phyloP scores from a whole-genome alignment of 2,797 vertebrate species.

The Microchirus variegatus region DNA sequence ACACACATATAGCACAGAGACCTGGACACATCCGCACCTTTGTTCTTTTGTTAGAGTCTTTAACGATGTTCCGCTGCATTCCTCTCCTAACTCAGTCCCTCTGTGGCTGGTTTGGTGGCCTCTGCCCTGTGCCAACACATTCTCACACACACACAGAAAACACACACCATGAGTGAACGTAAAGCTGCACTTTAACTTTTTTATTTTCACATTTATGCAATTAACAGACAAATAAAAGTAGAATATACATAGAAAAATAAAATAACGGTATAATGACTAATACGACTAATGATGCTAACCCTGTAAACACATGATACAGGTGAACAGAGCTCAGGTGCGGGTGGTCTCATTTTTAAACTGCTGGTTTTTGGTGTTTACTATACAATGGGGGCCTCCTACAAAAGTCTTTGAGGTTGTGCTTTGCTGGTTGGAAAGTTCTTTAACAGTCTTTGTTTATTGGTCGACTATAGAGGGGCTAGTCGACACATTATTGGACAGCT shows the following conservation, averaged over 20 bases:
- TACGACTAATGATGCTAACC: accelerated
- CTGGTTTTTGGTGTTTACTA: slow-evolving; percentile 66
- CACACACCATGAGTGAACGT: not conserved
- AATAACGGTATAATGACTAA: no score
- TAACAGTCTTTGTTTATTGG: slow-evolving; percentile 40
- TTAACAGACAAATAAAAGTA: not conserved
- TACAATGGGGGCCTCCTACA: slow-evolving; percentile 57
- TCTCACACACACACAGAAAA: slow-evolving; percentile 29
- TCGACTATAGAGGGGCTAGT: slow-evolving; percentile 12
- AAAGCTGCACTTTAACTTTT: not conserved
- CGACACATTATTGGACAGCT: slow-evolving; percentile 16
- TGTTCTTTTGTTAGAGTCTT: slow-evolving; percentile 84
- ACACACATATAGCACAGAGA: slow-evolving; percentile 34
- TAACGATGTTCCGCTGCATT: slow-evolving; percentile 87
- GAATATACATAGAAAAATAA: no score
- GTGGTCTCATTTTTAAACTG: slow-evolving; percentile 63
- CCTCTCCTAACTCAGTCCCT: slow-evolving; percentile 82
- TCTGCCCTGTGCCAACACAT: slow-evolving; percentile 36
- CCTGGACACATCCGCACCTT: slow-evolving; percentile 78
- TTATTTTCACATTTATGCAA: accelerated
- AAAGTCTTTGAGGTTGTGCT: slow-evolving; percentile 55
- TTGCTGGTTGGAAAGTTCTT: slow-evolving; percentile 55
- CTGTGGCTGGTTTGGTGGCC: slow-evolving; percentile 76
- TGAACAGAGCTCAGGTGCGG: slow-evolving; percentile 40
- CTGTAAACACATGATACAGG: slow-evolving; percentile 20